Percentiles rank a stretch among this genome's conserved stretches.
Evolutionary conservation across 1,140 invertebrate genomes (phyloP).

Genomic region (Cydia amplana): DNA sequence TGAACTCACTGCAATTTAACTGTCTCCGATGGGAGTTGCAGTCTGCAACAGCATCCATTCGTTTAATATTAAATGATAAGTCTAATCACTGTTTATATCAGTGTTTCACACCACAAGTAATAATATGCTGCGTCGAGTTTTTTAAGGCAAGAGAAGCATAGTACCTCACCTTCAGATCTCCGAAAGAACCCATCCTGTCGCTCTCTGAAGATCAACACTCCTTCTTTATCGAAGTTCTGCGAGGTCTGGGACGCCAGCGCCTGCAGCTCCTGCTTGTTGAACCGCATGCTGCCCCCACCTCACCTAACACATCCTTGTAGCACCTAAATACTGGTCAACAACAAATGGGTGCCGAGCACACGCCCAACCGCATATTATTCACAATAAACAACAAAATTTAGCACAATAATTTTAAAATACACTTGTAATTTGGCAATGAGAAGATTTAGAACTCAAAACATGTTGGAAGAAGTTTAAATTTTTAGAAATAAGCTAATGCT

Average conservation of each 20-base stretch:
- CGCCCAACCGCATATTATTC: background rate
- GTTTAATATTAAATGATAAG: too few relatives aligned
- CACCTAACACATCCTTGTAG: background rate
- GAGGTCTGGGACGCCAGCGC: conserved; percentile 91
- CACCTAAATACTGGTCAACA: background rate
- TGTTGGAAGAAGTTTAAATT: background rate
- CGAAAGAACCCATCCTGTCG: conserved; percentile 95
- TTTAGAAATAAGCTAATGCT: too few relatives aligned
- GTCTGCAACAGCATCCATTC: too few relatives aligned
- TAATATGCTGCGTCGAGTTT: too few relatives aligned
- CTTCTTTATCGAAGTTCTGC: conserved; percentile 95
- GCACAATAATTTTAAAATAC: background rate
- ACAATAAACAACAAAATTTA: conserved; percentile 1
- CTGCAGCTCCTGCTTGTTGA: conserved; percentile 93
- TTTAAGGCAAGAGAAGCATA: too few relatives aligned
- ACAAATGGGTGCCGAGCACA: background rate
- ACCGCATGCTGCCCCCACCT: conserved; percentile 80
- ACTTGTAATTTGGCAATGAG: conserved; percentile 2
- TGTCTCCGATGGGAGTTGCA: too few relatives aligned
- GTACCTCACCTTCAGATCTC: conserved; percentile 89
- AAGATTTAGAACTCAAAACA: background rate
- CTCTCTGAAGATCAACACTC: conserved; percentile 90
- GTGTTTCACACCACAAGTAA: too few relatives aligned
- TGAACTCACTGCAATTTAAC: too few relatives aligned
- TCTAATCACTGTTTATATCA: too few relatives aligned